Percentiles rank a stretch among this genome's conserved stretches.
Conservation (phyloP, 2,797 vertebrate genomes). For the Masticophis lateralis region DNA sequence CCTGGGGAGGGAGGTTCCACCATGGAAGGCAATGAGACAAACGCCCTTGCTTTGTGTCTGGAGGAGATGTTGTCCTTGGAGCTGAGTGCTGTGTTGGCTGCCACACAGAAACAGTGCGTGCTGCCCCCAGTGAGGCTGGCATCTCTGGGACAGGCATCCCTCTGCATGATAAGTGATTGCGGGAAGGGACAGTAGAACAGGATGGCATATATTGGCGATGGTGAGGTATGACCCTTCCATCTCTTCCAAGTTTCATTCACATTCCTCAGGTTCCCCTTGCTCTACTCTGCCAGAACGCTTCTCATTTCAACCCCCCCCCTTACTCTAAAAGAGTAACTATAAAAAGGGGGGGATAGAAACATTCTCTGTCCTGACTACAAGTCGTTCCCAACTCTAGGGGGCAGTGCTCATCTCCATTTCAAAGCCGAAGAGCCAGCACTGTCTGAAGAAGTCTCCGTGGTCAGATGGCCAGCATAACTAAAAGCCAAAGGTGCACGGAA, state of each 20-base stretch:
- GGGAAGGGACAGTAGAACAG: not conserved
- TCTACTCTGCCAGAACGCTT: not conserved
- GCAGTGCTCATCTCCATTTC: no score
- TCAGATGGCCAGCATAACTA: no score
- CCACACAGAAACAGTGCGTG: slow-evolving; percentile 11
- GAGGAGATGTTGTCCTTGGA: slow-evolving; percentile 32
- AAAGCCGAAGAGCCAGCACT: no score
- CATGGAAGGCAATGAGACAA: not conserved
- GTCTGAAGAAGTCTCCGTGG: no score
- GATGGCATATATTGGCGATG: not conserved
- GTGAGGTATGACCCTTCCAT: not conserved
- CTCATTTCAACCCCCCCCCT: not conserved
- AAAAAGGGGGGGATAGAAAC: not conserved
- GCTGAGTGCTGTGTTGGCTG: slow-evolving; percentile 23
- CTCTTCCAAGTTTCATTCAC: not conserved
- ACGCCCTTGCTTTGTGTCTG: not conserved
- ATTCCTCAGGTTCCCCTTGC: not conserved
- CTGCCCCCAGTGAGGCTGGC: not conserved
- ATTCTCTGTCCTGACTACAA: not conserved
- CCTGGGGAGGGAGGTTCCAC: not conserved
- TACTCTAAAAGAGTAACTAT: not conserved
- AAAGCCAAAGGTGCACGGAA: no score
- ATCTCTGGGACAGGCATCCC: slow-evolving; percentile 1
- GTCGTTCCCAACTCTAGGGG: no score
- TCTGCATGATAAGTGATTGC: slow-evolving; percentile 14